These are phyloP conservation scores for Papilio demoleus DNA, from an alignment of 2,888 invertebrate genomes.

Conservation along the genomic window DNA sequence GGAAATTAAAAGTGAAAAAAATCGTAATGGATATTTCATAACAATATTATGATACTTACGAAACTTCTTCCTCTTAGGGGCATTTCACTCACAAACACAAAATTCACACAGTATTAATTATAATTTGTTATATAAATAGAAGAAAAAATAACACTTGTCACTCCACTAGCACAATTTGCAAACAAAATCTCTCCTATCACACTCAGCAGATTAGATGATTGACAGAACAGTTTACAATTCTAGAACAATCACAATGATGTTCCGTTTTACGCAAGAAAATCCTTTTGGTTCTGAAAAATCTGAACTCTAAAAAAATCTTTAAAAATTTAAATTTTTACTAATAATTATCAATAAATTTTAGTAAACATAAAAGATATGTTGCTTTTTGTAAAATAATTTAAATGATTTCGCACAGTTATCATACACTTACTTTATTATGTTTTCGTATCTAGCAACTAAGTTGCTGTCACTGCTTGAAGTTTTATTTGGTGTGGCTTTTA, in stretches of 20 bases:
- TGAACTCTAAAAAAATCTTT: no score
- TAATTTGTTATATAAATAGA: constrained; percentile 40
- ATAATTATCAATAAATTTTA: no score
- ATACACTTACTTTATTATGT: not conserved
- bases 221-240: constrained; percentile 44
- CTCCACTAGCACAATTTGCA: constrained; percentile 51
- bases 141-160: constrained; percentile 46
- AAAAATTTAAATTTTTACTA: not conserved
- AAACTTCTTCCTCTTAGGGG: constrained; percentile 75
- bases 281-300: not conserved
- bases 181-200: constrained; percentile 46
- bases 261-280: constrained; percentile 29
- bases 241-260: constrained; percentile 40
- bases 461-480: not conserved
- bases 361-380: no score
- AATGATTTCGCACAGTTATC: not conserved
- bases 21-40: constrained; percentile 53
- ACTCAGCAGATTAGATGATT: constrained; percentile 38
- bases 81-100: constrained; percentile 67
- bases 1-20: constrained; percentile 46
- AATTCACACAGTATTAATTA: constrained; percentile 50
- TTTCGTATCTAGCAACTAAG: not conserved
- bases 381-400: not conserved
- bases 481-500: not conserved
- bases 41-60: constrained; percentile 64